phyloP scores from a whole-genome alignment of 2,113 vertebrate species.

The Bubo scandiacus region DNA sequence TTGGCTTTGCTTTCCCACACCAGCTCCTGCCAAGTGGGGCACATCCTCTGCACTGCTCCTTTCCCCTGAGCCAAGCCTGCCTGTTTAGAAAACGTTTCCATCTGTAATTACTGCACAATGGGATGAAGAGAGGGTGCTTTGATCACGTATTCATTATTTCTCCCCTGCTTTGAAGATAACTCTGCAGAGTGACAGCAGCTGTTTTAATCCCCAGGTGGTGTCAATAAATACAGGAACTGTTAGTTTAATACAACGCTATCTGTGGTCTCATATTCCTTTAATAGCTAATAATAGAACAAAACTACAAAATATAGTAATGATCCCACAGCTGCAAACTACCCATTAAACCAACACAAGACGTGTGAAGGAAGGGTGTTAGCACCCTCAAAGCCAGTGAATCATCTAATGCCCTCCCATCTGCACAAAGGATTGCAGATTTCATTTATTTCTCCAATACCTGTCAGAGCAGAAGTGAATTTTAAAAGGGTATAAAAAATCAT shows the following conservation, averaged over 20 bases:
- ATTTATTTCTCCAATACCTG: neutral
- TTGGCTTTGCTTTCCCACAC: neutral
- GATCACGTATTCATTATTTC: neutral
- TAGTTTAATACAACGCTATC: neutral
- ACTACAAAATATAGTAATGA: neutral
- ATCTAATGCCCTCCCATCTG: neutral
- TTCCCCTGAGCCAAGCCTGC: neutral
- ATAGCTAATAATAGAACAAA: slow-evolving; percentile 22
- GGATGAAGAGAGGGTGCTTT: neutral
- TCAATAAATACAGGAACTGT: neutral
- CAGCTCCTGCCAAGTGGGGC: neutral
- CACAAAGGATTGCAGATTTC: neutral
- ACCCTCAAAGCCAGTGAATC: neutral
- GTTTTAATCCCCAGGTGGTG: neutral
- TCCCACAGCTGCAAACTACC: slow-evolving; percentile 27
- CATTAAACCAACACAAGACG: slow-evolving; percentile 14
- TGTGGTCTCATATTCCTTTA: neutral
- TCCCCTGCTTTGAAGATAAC: slow-evolving; percentile 10
- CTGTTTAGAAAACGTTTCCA: neutral
- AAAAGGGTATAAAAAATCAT: neutral
- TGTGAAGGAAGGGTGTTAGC: neutral
- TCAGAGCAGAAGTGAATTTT: neutral
- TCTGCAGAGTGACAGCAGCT: neutral
- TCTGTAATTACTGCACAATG: neutral
- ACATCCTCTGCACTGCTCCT: neutral